Evolutionary conservation across 2,888 invertebrate genomes (phyloP).

Genomic region (Bugula neritina): DNA sequence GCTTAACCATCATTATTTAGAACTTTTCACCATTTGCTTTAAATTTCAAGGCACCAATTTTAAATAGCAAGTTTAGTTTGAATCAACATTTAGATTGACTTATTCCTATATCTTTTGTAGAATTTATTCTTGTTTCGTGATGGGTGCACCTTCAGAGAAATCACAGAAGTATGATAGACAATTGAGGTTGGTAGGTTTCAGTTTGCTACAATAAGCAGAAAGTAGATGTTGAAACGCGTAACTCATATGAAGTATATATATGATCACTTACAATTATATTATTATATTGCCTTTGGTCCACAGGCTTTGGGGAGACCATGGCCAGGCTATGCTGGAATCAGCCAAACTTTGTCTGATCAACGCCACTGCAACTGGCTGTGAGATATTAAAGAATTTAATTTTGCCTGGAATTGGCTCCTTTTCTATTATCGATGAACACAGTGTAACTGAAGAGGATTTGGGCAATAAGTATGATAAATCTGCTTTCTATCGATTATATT

Average conservation of each 20-base stretch:
- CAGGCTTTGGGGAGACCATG: conserved; percentile 92
- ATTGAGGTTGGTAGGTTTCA: not conserved
- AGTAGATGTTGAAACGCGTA: too few relatives aligned
- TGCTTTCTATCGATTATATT: not conserved
- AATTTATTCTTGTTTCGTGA: too few relatives aligned
- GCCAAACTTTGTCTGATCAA: conserved; percentile 88
- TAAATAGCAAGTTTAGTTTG: too few relatives aligned
- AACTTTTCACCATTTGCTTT: too few relatives aligned
- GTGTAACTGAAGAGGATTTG: conserved; percentile 81
- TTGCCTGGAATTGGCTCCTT: conserved; percentile 67
- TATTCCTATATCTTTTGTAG: too few relatives aligned
- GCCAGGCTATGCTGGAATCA: conserved; percentile 79
- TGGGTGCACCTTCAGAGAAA: conserved; percentile 14
- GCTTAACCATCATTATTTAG: too few relatives aligned
- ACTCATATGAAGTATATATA: too few relatives aligned
- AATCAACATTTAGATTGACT: too few relatives aligned
- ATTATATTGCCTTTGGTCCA: too few relatives aligned
- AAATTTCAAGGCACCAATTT: too few relatives aligned
- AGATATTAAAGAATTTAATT: conserved; percentile 87
- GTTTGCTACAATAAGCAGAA: too few relatives aligned
- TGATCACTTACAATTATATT: too few relatives aligned
- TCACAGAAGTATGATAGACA: conserved; percentile 22
- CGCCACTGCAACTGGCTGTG: conserved; percentile 86
- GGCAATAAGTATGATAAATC: conserved; percentile 71
- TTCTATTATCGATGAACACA: conserved; percentile 84